Percentiles rank a stretch among this genome's conserved stretches.
phyloP scores from a whole-genome alignment of 2,888 invertebrate species.

The Dicranocentrus wangi region DNA sequence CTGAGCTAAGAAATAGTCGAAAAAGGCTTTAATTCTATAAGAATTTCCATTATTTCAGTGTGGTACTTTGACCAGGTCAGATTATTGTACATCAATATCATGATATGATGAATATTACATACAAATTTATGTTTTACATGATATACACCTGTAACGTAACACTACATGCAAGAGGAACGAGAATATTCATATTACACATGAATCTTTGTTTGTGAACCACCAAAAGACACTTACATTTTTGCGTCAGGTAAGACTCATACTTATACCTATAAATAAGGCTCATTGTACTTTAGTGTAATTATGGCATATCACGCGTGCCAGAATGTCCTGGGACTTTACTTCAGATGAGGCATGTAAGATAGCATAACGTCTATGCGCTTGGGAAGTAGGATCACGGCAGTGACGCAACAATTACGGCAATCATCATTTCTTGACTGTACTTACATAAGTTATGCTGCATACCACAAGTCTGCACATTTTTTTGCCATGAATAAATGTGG shows the following conservation, averaged over 20 bases:
- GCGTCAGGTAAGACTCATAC: background rate
- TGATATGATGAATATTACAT: background rate
- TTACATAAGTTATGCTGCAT: no score
- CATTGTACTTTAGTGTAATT: background rate
- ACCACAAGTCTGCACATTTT: no score
- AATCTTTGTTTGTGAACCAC: background rate
- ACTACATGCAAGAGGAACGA: slow-evolving; percentile 2
- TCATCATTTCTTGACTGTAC: background rate
- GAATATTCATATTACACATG: background rate
- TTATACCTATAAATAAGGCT: background rate
- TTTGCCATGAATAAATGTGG: no score
- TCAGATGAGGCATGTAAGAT: slow-evolving; percentile 7
- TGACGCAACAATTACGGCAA: slow-evolving; percentile 12
- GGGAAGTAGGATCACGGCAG: background rate
- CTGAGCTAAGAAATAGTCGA: background rate
- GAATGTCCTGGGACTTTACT: background rate
- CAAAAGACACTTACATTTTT: no score
- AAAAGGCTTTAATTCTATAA: no score
- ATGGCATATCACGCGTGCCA: background rate
- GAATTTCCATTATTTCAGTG: no score
- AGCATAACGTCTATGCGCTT: background rate
- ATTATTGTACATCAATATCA: background rate
- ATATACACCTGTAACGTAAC: no score
- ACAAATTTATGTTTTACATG: background rate
- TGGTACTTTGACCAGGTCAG: slow-evolving; percentile 8